phyloP scores from a whole-genome alignment of 2,113 vertebrate genomes.

The Turnix velox region DNA sequence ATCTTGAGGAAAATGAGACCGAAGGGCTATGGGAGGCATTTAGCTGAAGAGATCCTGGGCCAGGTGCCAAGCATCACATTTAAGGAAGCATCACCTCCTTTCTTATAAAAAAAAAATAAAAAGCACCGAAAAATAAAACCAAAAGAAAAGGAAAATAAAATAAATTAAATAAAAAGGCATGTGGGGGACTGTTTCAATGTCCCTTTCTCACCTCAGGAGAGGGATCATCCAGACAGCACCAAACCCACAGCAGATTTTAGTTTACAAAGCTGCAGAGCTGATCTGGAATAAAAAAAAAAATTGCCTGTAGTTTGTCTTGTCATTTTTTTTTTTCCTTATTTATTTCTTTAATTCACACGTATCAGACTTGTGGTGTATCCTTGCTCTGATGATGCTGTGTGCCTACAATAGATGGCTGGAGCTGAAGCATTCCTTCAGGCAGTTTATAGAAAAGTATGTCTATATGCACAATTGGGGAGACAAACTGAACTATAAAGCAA shows the following conservation, averaged over 20 bases:
- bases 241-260: background rate
- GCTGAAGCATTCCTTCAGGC: background rate
- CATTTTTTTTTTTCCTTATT: background rate
- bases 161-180: background rate
- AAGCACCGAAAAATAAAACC: no score
- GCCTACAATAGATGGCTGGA: background rate
- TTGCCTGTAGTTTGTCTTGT: background rate
- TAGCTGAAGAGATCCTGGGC: constrained; percentile 68
- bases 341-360: background rate
- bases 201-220: background rate
- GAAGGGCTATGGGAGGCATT: constrained; percentile 63
- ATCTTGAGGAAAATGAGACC: constrained; percentile 69
- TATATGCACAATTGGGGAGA: background rate
- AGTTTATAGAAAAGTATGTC: background rate
- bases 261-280: constrained; percentile 5
- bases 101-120: background rate
- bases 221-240: background rate
- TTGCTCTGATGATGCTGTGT: background rate
- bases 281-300: constrained; percentile 28
- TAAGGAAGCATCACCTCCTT: constrained; percentile 46
- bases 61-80: constrained; percentile 64
- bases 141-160: background rate
- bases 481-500: background rate
- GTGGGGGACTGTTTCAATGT: rapidly evolving
- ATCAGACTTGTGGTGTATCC: background rate